A percentile compares a stretch with the other conserved stretches of the same genome.
Evolutionary conservation across 2,888 invertebrate genomes (phyloP).

Genomic region (Uropetala carovei): DNA sequence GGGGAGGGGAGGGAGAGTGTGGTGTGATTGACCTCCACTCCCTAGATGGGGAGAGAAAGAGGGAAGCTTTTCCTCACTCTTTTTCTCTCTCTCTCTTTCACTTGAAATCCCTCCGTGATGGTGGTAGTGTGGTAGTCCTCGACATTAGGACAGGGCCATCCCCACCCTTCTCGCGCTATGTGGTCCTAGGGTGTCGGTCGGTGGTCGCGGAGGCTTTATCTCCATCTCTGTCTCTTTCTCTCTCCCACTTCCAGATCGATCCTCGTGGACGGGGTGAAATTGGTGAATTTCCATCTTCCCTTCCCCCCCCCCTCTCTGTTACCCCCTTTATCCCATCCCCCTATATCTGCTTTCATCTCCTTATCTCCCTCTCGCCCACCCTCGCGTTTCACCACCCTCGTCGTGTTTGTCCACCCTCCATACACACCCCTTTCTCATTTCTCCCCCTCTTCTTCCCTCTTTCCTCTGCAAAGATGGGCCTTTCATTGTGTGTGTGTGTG

Average conservation of each 20-base stretch:
- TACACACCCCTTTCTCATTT: neutral
- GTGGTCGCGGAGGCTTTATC: neutral
- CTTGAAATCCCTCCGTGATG: neutral
- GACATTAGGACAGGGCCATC: neutral
- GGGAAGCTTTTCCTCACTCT: too few species aligned
- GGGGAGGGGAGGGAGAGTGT: neutral
- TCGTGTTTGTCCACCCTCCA: neutral
- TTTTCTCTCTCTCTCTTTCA: too few species aligned
- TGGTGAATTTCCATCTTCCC: conserved; percentile 11
- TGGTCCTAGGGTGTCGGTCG: neutral
- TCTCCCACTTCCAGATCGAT: neutral
- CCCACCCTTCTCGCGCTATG: neutral
- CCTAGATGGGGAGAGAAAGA: too few species aligned
- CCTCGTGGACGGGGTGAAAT: neutral
- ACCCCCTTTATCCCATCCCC: neutral
- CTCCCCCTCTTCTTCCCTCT: neutral
- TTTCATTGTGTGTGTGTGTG: conserved; percentile 23
- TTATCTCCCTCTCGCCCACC: neutral
- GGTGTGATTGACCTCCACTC: conserved; percentile 56
- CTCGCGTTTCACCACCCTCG: neutral
- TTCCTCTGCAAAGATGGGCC: neutral
- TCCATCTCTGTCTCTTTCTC: neutral
- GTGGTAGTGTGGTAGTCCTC: neutral
- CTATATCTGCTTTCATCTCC: conserved; percentile 17
- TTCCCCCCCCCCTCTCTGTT: neutral